These are phyloP conservation scores for Penaeus japonicus DNA, from an alignment of 1,140 invertebrate genomes.

Conservation along the genomic window DNA sequence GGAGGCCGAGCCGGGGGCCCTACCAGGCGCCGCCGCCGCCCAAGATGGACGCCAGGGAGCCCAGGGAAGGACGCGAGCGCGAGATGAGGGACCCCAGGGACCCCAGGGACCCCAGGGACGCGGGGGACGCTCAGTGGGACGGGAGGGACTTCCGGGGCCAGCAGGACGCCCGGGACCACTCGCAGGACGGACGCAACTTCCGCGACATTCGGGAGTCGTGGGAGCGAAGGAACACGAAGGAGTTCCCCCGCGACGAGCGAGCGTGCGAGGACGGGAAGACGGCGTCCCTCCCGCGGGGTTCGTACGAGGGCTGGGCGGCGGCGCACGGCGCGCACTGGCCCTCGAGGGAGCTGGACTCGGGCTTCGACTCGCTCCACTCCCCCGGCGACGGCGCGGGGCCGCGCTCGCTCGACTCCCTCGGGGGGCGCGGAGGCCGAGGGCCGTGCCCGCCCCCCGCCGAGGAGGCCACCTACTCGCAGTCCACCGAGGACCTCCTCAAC, in stretches of 20 bases:
- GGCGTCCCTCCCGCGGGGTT: constrained; percentile 10
- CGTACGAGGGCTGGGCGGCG: background rate
- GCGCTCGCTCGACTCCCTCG: constrained; percentile 23
- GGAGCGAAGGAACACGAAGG: constrained; percentile 10
- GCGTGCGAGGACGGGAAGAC: background rate
- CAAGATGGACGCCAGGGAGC: constrained; percentile 27
- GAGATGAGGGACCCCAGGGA: background rate
- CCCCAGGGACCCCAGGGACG: constrained; percentile 21
- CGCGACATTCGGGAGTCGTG: constrained; percentile 9
- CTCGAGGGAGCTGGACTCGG: constrained; percentile 52
- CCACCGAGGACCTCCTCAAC: constrained; percentile 50
- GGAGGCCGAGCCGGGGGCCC: background rate
- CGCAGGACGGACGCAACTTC: background rate
- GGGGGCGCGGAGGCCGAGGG: background rate
- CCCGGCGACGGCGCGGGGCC: constrained; percentile 8
- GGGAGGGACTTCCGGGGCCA: background rate
- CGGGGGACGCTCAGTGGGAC: background rate
- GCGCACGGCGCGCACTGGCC: constrained; percentile 26
- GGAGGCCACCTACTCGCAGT: constrained; percentile 26
- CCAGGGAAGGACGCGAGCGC: background rate
- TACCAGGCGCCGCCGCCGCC: constrained; percentile 43
- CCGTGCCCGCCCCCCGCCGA: background rate
- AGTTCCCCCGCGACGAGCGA: background rate
- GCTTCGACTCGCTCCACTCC: constrained; percentile 51
- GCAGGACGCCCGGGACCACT: background rate